Conservation (phyloP, 2,113 vertebrate genomes). For the Opisthocomus hoazin region DNA sequence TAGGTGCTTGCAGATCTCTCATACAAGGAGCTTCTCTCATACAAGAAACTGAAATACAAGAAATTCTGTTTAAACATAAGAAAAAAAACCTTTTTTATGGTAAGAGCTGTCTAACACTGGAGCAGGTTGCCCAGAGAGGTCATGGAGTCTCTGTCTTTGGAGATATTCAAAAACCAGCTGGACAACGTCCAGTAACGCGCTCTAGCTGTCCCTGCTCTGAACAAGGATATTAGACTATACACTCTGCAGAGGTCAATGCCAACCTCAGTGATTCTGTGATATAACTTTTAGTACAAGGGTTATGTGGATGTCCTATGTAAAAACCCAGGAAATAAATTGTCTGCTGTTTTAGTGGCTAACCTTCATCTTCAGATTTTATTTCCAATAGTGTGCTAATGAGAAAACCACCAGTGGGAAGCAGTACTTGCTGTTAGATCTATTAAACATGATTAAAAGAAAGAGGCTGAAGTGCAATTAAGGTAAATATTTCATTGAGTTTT, state of each 20-base stretch:
- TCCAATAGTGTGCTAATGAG: conserved; percentile 11
- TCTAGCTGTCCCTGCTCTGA: not conserved
- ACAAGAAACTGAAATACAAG: not conserved
- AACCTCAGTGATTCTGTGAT: not conserved
- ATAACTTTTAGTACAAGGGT: not conserved
- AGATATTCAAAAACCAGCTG: not conserved
- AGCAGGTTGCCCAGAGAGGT: not conserved
- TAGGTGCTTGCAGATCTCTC: no score
- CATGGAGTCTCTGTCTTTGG: fast-evolving
- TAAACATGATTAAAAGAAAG: conserved; percentile 38
- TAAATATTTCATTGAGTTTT: conserved; percentile 40
- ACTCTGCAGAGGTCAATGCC: not conserved
- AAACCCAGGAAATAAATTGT: not conserved
- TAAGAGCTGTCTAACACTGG: not conserved
- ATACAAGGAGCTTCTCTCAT: not conserved
- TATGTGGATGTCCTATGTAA: not conserved
- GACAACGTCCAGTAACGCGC: not conserved
- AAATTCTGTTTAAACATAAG: not conserved
- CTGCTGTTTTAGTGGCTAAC: not conserved
- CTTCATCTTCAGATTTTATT: not conserved
- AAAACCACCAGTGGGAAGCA: not conserved
- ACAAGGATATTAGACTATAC: not conserved
- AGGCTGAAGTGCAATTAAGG: conserved; percentile 33
- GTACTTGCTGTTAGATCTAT: conserved; percentile 9
- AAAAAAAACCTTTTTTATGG: not conserved